Base-by-base conservation (phyloP, 37 sponge, comb jelly and placozoan genomes). In the Hexactinellida sp. region DNA sequence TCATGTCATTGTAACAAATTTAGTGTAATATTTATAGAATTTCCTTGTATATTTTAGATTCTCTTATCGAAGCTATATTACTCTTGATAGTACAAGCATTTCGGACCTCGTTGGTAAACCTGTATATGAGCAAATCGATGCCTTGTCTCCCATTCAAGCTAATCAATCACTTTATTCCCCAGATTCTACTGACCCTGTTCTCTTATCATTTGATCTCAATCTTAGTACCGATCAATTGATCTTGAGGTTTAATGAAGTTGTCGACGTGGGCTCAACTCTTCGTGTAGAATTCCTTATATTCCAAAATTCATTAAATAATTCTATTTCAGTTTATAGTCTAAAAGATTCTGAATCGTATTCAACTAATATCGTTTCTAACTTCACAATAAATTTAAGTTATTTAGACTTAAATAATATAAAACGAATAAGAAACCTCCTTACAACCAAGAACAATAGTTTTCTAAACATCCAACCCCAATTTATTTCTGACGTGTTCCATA, bases 371-470 rank as follows among this genome's bases (percentile, higher is more conserved):
- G 91, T 82, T 10, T 92, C 96, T 5, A 25, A 38, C 3, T 51
- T 95, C 24, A 89, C 87, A 36, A 91, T 95, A 21, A 16, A 83
- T 34, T 39, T 95, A 19, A 90, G 93, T 86, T 90, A 87, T 35
- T 55, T 63, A 82, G 96, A 95, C 82, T 25, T 84, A 0, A 95
- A 95, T 84, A 89, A 93, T 82, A 91, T 95, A 87, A 95, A 95
- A 85, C 85, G 90, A 24, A 39, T 87, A 1, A 88, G 84, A 24
- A 54, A 54, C 9, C 89, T 95, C 5, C 92, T 89, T 36, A 88
- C 87, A 7, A 54, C 37, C 41, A 55, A 39, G 16, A 87, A 90
- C 54, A 87, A 88, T 82, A 93, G 92, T 1, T 93, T 55, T 85
- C 84, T 95, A 28, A 52, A 85, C 13, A 23, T 93, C 36, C 38